Percentiles rank a stretch among this genome's conserved stretches.
phyloP scores from a whole-genome alignment of 1,140 invertebrate species.

The Pseudomyrmex flavicornis region DNA sequence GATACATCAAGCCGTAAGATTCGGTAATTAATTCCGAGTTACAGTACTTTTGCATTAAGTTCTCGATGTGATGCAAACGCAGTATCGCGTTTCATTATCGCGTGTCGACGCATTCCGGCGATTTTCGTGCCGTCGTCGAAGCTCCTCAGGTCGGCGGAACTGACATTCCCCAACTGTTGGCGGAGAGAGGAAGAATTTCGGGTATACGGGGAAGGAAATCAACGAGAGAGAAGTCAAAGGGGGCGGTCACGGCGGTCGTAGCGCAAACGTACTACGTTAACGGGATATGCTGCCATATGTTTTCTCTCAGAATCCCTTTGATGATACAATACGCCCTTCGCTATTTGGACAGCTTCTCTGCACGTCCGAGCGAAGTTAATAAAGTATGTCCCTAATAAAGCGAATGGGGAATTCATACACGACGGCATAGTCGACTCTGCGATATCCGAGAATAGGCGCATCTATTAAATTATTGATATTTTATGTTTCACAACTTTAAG shows the following conservation, averaged over 20 bases:
- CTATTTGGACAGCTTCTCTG: conserved; percentile 15
- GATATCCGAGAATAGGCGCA: too few species aligned
- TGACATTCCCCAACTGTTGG: conserved; percentile 29
- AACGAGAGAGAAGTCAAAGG: neutral
- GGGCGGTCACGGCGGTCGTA: neutral
- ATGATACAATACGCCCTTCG: conserved; percentile 38
- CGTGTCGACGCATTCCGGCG: conserved; percentile 53
- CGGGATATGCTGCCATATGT: conserved; percentile 30
- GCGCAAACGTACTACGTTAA: conserved; percentile 12
- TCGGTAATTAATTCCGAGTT: conserved; percentile 13
- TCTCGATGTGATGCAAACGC: neutral
- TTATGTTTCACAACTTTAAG: too few species aligned
- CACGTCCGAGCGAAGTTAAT: conserved; percentile 62
- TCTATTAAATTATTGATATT: too few species aligned
- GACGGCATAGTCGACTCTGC: neutral
- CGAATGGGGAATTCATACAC: conserved; percentile 29
- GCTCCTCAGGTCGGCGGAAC: conserved; percentile 15
- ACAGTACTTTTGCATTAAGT: conserved; percentile 7
- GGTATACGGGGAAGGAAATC: conserved; percentile 27
- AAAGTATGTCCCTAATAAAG: conserved; percentile 73
- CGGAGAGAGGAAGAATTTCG: conserved; percentile 47
- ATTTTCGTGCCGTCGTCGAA: conserved; percentile 41
- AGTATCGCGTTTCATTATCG: conserved; percentile 62
- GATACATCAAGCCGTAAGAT: neutral
- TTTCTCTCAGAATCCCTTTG: conserved; percentile 39